A percentile compares a stretch with the other conserved stretches of the same genome.
These are phyloP conservation scores for Crypturellus tataupa DNA, from an alignment of 2,797 vertebrate genomes.

Conservation along the genomic window DNA sequence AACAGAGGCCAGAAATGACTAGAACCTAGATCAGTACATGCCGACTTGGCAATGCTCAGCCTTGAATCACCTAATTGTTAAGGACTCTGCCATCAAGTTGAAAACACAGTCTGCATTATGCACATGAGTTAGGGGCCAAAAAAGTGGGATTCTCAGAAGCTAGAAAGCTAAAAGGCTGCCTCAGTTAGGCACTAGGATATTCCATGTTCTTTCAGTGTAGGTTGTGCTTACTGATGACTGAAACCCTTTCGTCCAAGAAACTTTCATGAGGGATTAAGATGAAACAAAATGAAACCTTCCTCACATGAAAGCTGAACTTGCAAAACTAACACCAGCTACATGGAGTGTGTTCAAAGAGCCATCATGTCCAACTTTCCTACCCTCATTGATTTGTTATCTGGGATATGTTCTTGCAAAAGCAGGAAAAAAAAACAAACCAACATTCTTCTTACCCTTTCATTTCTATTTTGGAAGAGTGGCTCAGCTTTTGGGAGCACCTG, in stretches of 20 bases:
- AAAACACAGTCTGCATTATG: neutral
- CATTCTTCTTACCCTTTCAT: constrained; percentile 4
- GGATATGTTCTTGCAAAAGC: neutral
- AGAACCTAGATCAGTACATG: neutral
- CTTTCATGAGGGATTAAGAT: neutral
- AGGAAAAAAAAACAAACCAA: constrained; percentile 20
- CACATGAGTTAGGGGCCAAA: neutral
- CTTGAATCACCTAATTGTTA: neutral
- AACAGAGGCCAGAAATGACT: neutral
- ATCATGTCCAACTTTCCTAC: neutral
- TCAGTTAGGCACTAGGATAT: neutral
- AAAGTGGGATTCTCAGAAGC: neutral
- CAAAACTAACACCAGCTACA: neutral
- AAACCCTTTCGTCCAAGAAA: neutral
- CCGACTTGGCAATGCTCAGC: neutral
- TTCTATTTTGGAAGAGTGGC: neutral
- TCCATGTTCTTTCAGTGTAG: neutral
- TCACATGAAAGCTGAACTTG: neutral
- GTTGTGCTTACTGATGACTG: neutral
- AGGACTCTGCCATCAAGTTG: neutral
- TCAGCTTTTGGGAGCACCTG: neutral
- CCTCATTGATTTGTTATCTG: constrained; percentile 26
- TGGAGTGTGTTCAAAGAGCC: neutral
- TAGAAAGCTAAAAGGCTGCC: neutral
- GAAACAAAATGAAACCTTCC: neutral